Conservation (phyloP, 1,140 invertebrate species). For the Brachionus paranguensis region DNA sequence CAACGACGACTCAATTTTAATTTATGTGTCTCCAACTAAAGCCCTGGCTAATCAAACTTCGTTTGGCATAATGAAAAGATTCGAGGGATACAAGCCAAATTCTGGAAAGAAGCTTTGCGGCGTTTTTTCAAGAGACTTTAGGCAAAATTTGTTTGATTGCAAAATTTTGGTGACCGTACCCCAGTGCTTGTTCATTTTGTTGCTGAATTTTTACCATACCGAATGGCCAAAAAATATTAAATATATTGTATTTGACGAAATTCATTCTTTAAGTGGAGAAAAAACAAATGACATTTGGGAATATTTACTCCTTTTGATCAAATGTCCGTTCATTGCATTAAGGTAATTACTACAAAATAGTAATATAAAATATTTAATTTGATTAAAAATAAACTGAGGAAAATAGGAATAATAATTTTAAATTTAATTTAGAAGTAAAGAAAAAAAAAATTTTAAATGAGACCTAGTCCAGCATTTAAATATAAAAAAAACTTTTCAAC, state of each 20-base stretch:
- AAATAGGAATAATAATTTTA: not conserved
- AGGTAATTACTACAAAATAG: not conserved
- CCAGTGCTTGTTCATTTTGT: not conserved
- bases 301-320: slow-evolving; percentile 1
- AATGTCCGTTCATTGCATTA: slow-evolving; percentile 16
- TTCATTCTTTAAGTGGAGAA: not conserved
- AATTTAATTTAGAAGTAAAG: not conserved
- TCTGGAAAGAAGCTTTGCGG: not conserved
- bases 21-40: slow-evolving; percentile 23
- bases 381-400: too few species aligned
- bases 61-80: not conserved
- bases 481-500: too few species aligned
- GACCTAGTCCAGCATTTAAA: too few species aligned
- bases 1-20: not conserved
- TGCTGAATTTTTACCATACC: not conserved
- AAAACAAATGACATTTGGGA: not conserved
- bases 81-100: not conserved
- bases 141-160: not conserved
- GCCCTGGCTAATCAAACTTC: not conserved
- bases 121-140: slow-evolving; percentile 24
- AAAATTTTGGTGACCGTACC: slow-evolving; percentile 27
- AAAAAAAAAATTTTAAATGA: not conserved
- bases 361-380: too few species aligned
- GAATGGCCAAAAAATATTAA: not conserved
- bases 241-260: slow-evolving; percentile 26